A percentile compares a stretch with the other conserved stretches of the same genome.
Conservation (phyloP, 2,797 vertebrate species). For the Percopsis omiscomaycus region DNA sequence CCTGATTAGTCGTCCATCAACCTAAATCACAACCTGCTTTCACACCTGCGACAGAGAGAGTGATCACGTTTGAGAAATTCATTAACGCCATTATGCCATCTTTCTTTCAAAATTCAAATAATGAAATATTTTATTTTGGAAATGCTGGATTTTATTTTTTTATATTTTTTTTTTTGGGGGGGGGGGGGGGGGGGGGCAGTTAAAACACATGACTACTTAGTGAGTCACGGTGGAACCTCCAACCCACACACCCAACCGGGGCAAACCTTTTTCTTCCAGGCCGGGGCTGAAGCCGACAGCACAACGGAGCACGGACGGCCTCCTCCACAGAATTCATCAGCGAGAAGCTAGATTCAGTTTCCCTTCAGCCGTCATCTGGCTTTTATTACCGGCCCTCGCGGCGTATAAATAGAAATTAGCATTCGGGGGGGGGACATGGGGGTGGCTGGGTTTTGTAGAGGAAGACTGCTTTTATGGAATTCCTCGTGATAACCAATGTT, state of each 20-base stretch:
- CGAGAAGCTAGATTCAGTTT: slow-evolving; percentile 54
- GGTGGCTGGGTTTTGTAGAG: neutral
- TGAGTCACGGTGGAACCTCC: slow-evolving; percentile 78
- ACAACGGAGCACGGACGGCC: slow-evolving; percentile 55
- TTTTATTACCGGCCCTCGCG: slow-evolving; percentile 69
- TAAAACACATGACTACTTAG: slow-evolving; percentile 67
- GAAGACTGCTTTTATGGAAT: too few species aligned
- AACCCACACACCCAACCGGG: slow-evolving; percentile 62
- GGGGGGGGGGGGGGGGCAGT: slow-evolving; percentile 9
- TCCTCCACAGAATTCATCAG: slow-evolving; percentile 64
- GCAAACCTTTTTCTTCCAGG: slow-evolving; percentile 56
- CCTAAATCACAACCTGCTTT: slow-evolving; percentile 79
- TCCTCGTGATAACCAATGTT: too few species aligned
- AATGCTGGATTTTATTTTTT: slow-evolving; percentile 12
- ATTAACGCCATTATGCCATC: too few species aligned
- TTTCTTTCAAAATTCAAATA: too few species aligned
- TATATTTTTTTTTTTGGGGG: slow-evolving; percentile 17
- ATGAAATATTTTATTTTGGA: too few species aligned
- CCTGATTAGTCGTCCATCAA: slow-evolving; percentile 84
- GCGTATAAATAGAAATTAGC: slow-evolving; percentile 74
- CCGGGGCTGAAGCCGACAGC: slow-evolving; percentile 45
- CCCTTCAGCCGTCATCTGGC: slow-evolving; percentile 64
- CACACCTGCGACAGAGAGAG: slow-evolving; percentile 71
- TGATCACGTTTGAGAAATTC: slow-evolving; percentile 58
- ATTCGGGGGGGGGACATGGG: slow-evolving; percentile 60